Percentiles rank a stretch among this genome's conserved stretches.
These are phyloP conservation scores for Xylophagus ater DNA, from an alignment of 2,888 invertebrate genomes.

Conservation along the genomic window DNA sequence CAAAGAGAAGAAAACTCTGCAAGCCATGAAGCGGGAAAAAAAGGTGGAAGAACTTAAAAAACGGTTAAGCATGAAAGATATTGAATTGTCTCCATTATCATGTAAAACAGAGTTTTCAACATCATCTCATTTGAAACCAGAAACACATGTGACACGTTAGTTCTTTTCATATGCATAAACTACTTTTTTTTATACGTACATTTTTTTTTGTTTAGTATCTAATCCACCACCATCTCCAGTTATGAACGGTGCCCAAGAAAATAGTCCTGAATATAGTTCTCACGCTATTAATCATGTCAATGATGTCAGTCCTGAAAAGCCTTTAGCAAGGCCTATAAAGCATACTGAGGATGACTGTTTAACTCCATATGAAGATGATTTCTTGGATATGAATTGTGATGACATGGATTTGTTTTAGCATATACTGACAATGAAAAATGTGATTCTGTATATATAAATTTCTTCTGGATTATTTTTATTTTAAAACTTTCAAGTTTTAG, in stretches of 20 bases:
- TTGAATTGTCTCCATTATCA: conserved; percentile 29
- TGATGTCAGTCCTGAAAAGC: conserved; percentile 27
- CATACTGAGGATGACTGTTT: conserved; percentile 30
- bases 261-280: conserved; percentile 53
- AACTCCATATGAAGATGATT: conserved; percentile 55
- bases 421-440: neutral
- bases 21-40: conserved; percentile 47
- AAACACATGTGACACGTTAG: conserved; percentile 26
- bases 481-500: neutral
- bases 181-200: neutral
- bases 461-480: neutral
- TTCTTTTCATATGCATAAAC: conserved; percentile 21
- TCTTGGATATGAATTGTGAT: conserved; percentile 57
- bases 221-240: conserved; percentile 77
- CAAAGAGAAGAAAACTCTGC: conserved; percentile 45
- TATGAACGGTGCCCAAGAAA: conserved; percentile 53
- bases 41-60: conserved; percentile 57
- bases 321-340: conserved; percentile 18
- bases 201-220: conserved; percentile 27
- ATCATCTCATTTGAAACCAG: conserved; percentile 25
- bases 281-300: conserved; percentile 36
- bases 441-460: neutral
- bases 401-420: conserved; percentile 61
- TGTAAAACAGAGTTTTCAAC: conserved; percentile 29
- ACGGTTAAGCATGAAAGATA: conserved; percentile 41